Percentiles rank a stretch among this genome's conserved stretches.
These are phyloP conservation scores for Galeopterus variegatus DNA, from an alignment of 2,113 vertebrate species.

Conservation along the genomic window DNA sequence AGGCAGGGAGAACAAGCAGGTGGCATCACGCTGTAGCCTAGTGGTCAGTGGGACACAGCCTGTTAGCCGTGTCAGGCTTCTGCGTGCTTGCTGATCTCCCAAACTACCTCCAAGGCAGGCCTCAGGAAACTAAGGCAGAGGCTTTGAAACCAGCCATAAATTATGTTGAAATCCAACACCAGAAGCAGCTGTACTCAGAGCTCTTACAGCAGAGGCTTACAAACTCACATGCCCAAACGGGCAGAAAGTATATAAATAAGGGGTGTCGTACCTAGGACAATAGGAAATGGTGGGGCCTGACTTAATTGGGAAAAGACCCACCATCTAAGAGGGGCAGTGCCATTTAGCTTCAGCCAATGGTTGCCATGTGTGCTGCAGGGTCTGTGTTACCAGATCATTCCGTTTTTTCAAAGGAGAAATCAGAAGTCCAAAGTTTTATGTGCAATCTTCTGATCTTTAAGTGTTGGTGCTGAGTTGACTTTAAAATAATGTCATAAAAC, in stretches of 20 bases:
- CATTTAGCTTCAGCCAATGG: background rate
- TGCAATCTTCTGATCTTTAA: background rate
- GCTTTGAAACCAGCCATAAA: background rate
- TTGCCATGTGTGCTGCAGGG: background rate
- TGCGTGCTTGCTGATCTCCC: no score
- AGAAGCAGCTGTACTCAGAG: background rate
- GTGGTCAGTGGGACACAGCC: background rate
- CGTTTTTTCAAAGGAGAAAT: background rate
- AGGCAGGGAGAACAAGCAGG: background rate
- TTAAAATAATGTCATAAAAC: slow-evolving; percentile 21
- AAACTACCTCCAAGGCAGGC: background rate
- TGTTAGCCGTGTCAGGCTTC: background rate
- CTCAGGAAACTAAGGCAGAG: background rate
- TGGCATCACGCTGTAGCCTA: background rate
- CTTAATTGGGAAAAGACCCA: background rate
- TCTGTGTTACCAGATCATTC: background rate
- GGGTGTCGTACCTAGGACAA: background rate
- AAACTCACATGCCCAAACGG: background rate
- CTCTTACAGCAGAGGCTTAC: background rate
- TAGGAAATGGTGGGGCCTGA: background rate
- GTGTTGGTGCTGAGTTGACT: background rate
- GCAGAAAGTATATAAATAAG: background rate
- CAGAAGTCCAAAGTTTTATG: background rate
- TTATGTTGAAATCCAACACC: background rate
- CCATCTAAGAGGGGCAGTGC: background rate